Conservation (phyloP, 2,113 vertebrate species). For the Oreotrochilus melanogaster region DNA sequence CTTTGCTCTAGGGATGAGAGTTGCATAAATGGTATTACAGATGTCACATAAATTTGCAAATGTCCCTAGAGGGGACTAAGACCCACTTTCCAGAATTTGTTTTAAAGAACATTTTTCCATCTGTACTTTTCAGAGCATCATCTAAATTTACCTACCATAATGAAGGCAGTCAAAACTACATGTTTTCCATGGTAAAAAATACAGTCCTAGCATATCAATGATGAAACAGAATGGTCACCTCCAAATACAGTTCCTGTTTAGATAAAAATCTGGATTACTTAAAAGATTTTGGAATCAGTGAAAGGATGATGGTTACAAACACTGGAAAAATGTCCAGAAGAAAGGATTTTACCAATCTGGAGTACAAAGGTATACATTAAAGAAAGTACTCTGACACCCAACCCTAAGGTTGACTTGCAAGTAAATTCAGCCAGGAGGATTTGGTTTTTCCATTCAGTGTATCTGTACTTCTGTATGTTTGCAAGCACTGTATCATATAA, state of each 20-base stretch:
- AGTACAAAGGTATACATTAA: neutral
- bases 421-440: neutral
- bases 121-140: neutral
- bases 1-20: conserved; percentile 44
- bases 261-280: neutral
- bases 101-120: neutral
- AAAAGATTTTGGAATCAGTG: neutral
- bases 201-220: neutral
- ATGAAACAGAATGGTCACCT: neutral
- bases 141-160: neutral
- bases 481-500: neutral
- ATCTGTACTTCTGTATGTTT: neutral
- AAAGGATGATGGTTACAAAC: neutral
- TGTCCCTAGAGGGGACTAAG: conserved; percentile 15
- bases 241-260: neutral
- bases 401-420: neutral
- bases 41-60: conserved; percentile 8
- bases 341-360: neutral
- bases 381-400: neutral
- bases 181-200: neutral
- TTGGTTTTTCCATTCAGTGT: neutral
- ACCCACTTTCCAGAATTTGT: neutral
- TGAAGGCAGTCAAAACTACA: neutral
- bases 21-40: neutral
- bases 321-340: neutral